phyloP scores from a whole-genome alignment of 2,888 invertebrate genomes.

The Dryomyza anilis region DNA sequence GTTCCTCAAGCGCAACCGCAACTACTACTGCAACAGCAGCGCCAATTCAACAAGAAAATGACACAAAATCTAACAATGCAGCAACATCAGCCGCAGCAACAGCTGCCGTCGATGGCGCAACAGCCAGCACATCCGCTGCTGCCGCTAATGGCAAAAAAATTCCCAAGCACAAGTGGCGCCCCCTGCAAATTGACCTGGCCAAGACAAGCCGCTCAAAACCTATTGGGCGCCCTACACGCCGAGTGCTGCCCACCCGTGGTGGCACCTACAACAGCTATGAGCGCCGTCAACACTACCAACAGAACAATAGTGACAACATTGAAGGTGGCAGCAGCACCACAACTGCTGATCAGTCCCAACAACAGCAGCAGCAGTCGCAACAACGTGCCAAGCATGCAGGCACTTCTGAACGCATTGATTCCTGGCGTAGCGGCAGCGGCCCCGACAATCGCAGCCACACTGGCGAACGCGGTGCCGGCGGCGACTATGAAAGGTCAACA shows the following conservation, averaged over 20 bases:
- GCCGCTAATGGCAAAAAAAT: slow-evolving; percentile 51
- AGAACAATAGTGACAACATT: slow-evolving; percentile 26
- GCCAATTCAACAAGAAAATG: slow-evolving; percentile 38
- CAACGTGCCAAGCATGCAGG: slow-evolving; percentile 40
- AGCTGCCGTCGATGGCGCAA: slow-evolving; percentile 30
- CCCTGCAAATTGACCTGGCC: slow-evolving; percentile 80
- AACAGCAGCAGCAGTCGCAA: too few relatives aligned
- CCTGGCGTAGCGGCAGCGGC: slow-evolving; percentile 59
- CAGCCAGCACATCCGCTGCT: slow-evolving; percentile 36
- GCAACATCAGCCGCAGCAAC: slow-evolving; percentile 29
- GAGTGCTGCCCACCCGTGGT: slow-evolving; percentile 49
- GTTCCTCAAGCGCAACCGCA: slow-evolving; percentile 14
- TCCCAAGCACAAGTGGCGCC: slow-evolving; percentile 84
- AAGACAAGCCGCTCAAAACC: slow-evolving; percentile 69
- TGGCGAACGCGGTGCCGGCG: slow-evolving; percentile 33
- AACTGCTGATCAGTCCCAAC: too few relatives aligned
- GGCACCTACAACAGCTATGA: slow-evolving; percentile 40
- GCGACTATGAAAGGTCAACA: slow-evolving; percentile 38
- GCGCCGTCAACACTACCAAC: slow-evolving; percentile 28
- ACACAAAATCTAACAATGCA: slow-evolving; percentile 33
- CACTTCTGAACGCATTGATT: slow-evolving; percentile 55
- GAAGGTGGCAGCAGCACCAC: slow-evolving; percentile 34
- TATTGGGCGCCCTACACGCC: slow-evolving; percentile 66
- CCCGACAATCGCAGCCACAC: slow-evolving; percentile 28
- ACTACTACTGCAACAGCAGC: slow-evolving; percentile 29